These are phyloP conservation scores for Diglossa brunneiventris DNA, from an alignment of 2,113 vertebrate genomes.

Conservation along the genomic window DNA sequence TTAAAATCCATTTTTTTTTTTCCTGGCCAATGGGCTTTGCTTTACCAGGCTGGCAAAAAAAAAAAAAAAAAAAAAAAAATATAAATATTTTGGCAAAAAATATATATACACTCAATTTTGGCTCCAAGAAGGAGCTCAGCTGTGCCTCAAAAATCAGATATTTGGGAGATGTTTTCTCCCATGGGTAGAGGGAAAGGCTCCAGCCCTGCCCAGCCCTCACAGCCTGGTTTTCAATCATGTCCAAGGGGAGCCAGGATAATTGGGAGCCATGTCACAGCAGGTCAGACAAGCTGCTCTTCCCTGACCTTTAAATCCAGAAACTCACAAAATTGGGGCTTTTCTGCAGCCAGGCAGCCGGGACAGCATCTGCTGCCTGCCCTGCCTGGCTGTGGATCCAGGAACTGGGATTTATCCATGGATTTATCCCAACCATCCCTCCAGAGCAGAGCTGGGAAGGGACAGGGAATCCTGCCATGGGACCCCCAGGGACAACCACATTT, in stretches of 20 bases:
- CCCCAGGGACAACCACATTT: too few relatives aligned
- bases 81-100: too few relatives aligned
- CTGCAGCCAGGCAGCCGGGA: neutral
- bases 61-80: neutral
- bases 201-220: accelerated
- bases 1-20: accelerated
- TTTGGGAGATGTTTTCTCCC: neutral
- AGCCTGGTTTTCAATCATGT: neutral
- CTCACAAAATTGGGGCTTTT: neutral
- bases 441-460: too few relatives aligned
- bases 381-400: neutral
- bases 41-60: neutral
- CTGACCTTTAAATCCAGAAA: neutral
- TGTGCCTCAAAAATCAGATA: neutral
- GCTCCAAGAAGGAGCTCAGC: neutral
- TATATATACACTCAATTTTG: neutral
- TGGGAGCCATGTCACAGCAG: accelerated
- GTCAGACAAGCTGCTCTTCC: neutral
- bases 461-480: too few relatives aligned
- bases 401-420: neutral
- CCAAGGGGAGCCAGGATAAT: neutral
- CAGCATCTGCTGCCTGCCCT: neutral
- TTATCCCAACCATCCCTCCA: neutral
- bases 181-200: accelerated
- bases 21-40: neutral